phyloP scores from a whole-genome alignment of 2,888 invertebrate genomes.

The Polia nebulosa region DNA sequence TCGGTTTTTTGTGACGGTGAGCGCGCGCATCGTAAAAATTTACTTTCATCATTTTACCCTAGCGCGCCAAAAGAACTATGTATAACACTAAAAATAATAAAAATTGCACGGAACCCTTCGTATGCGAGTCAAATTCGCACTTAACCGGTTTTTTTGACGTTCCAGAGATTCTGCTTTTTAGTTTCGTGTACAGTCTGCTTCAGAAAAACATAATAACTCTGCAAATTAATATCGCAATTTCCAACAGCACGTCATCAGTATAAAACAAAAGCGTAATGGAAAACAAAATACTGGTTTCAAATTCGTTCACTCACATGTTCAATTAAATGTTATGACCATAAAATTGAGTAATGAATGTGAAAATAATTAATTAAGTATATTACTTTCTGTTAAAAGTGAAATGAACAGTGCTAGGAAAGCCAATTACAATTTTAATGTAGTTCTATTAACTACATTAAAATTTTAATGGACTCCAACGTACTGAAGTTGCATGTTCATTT shows the following conservation, averaged over 20 bases:
- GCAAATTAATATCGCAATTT: neutral
- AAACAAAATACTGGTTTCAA: neutral
- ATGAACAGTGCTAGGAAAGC: neutral
- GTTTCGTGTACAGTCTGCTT: neutral
- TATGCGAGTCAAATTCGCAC: too few species aligned
- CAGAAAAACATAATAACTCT: neutral
- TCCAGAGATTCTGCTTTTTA: too few species aligned
- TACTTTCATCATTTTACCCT: too few species aligned
- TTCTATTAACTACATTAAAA: too few species aligned
- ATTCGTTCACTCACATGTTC: neutral
- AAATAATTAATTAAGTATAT: conserved; percentile 5
- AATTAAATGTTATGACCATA: neutral
- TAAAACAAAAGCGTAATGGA: neutral
- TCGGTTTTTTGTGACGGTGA: too few species aligned
- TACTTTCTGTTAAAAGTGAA: neutral
- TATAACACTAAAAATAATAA: too few species aligned
- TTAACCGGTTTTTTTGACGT: neutral
- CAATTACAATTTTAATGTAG: neutral
- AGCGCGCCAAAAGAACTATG: too few species aligned
- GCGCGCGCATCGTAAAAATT: too few species aligned
- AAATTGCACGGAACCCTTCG: too few species aligned
- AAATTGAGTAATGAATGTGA: conserved; percentile 4
- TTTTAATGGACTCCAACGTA: neutral
- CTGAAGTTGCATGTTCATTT: neutral
- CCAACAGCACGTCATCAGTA: neutral